These are phyloP conservation scores for Gambusia yucatana DNA, from an alignment of 2,797 vertebrate species.

Conservation along the genomic window DNA sequence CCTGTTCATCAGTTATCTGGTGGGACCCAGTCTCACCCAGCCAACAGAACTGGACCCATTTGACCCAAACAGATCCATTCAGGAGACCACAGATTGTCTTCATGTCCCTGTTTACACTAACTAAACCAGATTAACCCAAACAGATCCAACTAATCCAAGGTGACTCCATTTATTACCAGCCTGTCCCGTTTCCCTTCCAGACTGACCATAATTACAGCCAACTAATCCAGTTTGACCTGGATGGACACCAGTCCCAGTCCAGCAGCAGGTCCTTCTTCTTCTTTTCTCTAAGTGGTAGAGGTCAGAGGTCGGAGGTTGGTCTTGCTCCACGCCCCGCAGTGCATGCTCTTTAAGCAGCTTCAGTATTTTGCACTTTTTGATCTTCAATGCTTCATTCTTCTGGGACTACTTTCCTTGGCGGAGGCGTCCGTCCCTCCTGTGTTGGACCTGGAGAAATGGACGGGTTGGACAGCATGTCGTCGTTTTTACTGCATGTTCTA, in stretches of 20 bases:
- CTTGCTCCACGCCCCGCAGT: constrained; percentile 6
- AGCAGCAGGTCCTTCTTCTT: not conserved
- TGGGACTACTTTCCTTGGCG: not conserved
- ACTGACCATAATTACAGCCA: not conserved
- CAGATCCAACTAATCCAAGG: not conserved
- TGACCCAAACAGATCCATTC: not conserved
- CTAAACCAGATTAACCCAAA: not conserved
- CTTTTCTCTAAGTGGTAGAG: not conserved
- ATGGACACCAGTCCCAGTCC: too few relatives aligned
- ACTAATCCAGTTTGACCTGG: too few relatives aligned
- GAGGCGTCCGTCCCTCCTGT: not conserved
- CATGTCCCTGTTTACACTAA: not conserved
- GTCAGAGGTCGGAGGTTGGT: not conserved
- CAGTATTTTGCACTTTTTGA: not conserved
- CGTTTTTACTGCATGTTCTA: not conserved
- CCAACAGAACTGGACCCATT: not conserved
- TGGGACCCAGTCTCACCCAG: not conserved
- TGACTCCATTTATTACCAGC: not conserved
- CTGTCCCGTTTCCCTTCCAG: not conserved
- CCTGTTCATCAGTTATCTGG: too few relatives aligned
- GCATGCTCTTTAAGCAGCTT: constrained; percentile 7
- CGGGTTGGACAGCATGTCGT: not conserved
- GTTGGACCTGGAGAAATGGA: not conserved
- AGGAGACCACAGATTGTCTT: not conserved
- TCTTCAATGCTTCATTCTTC: not conserved